Evolutionary conservation across 2,113 vertebrate genomes (phyloP).

Genomic region (Piaya cayana): DNA sequence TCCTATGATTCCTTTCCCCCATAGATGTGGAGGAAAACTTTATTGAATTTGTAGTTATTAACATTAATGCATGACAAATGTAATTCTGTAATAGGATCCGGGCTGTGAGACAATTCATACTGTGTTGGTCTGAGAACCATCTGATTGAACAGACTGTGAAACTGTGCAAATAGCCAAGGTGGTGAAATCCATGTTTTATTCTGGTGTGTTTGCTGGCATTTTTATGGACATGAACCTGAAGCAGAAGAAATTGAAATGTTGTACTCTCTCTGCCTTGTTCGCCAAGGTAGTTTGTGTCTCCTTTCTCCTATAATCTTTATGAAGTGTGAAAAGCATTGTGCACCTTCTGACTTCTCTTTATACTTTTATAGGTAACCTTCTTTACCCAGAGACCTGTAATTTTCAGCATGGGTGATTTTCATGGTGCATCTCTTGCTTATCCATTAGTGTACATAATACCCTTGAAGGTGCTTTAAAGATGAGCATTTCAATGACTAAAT

Average conservation of each 20-base stretch:
- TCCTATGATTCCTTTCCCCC: rapidly evolving
- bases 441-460: background rate
- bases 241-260: slow-evolving; percentile 13
- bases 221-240: slow-evolving; percentile 1
- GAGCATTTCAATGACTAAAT: background rate
- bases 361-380: background rate
- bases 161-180: background rate
- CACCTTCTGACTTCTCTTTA: background rate
- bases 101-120: background rate
- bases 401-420: slow-evolving; percentile 33
- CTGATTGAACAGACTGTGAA: background rate
- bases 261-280: background rate
- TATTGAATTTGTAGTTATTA: background rate
- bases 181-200: background rate
- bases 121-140: background rate
- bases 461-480: background rate
- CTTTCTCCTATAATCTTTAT: slow-evolving; percentile 11
- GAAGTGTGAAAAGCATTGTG: background rate
- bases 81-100: background rate
- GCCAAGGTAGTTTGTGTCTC: background rate
- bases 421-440: background rate
- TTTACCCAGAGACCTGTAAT: background rate
- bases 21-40: background rate
- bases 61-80: background rate
- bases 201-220: background rate